Evolutionary conservation across 2,888 invertebrate genomes (phyloP).

Genomic region (Exephanes ischioxanthus): DNA sequence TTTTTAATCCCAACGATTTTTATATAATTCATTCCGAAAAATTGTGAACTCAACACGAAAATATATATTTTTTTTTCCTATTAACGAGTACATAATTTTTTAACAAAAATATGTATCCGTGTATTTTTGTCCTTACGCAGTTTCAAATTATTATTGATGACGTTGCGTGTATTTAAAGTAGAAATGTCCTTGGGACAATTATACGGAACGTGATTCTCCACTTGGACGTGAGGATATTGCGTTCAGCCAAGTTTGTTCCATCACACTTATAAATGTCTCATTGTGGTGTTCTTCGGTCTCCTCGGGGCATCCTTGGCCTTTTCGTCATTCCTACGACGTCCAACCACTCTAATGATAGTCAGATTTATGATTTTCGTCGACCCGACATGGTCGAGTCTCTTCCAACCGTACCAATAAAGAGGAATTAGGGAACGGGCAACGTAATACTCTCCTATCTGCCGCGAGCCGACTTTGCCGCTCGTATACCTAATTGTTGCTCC

Average conservation of each 20-base stretch:
- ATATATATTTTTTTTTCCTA: too few relatives aligned
- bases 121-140: not conserved
- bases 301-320: slow-evolving; percentile 46
- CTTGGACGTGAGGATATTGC: not conserved
- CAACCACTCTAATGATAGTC: slow-evolving; percentile 46
- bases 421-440: slow-evolving; percentile 49
- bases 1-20: too few relatives aligned
- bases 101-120: not conserved
- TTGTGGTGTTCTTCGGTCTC: slow-evolving; percentile 13
- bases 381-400: slow-evolving; percentile 26
- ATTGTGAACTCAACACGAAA: too few relatives aligned
- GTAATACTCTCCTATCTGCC: not conserved
- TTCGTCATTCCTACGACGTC: slow-evolving; percentile 14
- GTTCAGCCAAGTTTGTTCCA: not conserved
- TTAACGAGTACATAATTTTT: too few relatives aligned
- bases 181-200: slow-evolving; percentile 35
- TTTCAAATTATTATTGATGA: not conserved
- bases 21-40: too few relatives aligned
- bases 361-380: slow-evolving; percentile 58
- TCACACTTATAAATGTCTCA: slow-evolving; percentile 10
- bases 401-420: slow-evolving; percentile 50
- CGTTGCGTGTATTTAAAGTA: not conserved
- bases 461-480: not conserved
- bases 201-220: not conserved
- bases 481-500: slow-evolving; percentile 48